phyloP scores from a whole-genome alignment of 1,140 invertebrate species.

The Listronotus oregonensis region DNA sequence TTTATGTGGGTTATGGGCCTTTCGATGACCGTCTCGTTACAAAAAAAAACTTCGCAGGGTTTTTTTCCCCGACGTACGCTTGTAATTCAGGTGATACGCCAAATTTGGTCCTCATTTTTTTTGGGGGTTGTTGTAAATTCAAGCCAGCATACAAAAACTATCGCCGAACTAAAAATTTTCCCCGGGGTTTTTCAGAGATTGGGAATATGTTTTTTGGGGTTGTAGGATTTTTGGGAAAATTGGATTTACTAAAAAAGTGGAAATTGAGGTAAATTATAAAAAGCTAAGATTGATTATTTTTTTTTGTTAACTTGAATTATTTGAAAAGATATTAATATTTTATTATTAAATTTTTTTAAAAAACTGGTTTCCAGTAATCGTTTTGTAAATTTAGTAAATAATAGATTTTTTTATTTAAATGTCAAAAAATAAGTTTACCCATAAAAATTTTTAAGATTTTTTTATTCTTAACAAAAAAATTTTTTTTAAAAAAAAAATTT shows the following conservation, averaged over 20 bases:
- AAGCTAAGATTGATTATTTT: slow-evolving; percentile 1
- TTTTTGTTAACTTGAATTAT: slow-evolving; percentile 2
- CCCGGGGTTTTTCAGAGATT: slow-evolving; percentile 87
- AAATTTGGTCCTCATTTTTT: slow-evolving; percentile 75
- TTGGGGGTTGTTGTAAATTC: slow-evolving; percentile 75
- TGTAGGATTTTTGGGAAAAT: slow-evolving; percentile 71
- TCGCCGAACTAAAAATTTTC: slow-evolving; percentile 72
- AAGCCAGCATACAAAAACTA: slow-evolving; percentile 55
- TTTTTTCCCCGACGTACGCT: slow-evolving; percentile 61
- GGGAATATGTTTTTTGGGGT: slow-evolving; percentile 78
- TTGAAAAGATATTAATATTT: too few relatives aligned
- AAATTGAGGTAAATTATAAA: slow-evolving; percentile 42
- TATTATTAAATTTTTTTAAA: too few relatives aligned
- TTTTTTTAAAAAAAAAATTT: too few relatives aligned
- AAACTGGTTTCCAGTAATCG: too few relatives aligned
- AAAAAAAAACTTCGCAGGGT: slow-evolving; percentile 73
- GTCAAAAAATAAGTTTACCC: too few relatives aligned
- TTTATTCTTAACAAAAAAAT: too few relatives aligned
- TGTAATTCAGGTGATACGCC: slow-evolving; percentile 61
- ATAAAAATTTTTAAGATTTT: too few relatives aligned
- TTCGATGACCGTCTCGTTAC: slow-evolving; percentile 81
- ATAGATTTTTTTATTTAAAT: too few relatives aligned
- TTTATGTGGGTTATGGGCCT: slow-evolving; percentile 96
- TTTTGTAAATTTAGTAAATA: too few relatives aligned
- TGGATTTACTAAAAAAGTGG: slow-evolving; percentile 58